Evolutionary conservation across 2,888 invertebrate species (phyloP), one percentile per base, ranked within the genome.

Genomic region (Agrotis exclamationis): DNA sequence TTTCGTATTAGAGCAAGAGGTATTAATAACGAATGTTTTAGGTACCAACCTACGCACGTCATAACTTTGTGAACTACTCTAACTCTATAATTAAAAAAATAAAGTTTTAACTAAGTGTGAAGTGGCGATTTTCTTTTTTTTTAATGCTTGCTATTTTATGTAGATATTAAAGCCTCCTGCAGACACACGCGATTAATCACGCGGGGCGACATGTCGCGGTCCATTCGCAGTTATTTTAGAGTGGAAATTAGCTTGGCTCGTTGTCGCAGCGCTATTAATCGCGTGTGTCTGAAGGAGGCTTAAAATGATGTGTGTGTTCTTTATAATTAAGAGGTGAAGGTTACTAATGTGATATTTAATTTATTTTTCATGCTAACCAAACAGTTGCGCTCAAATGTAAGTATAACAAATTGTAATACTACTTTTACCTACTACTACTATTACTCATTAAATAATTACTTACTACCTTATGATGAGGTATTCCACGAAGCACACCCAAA

Each of bases 301-400:
- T n/a, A n/a, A n/a, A n/a, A n/a, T n/a, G n/a, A n/a, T n/a, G n/a
- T n/a, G 18, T 74, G 11, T 67, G 16, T 56, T 39, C 14, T 14
- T 56, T 39, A 14, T 60, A 45, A 65, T 44, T 22, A n/a, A 11
- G n/a, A 13, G 71, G 74, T 79, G 71, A 67, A 24, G 67, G 59
- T 76, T 76, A 84, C 79, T 89, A 87, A 91, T 80, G 60, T 70
- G 63, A n/a, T 72, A 50, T 79, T 74, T 84, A 70, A 48, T 85
- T 87, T 89, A 79, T 85, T 86, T 93, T 95, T 85, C 95, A 95
- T 86, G 95, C 95, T 91, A 79, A 88, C 89, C 84, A 63, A 84
- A 89, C 92, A 96, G 96, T 95, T 92, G 94, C 95, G 74, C 88
- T 96, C 67, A 96, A 96, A 91, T 96, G 96, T 96, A 93, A 96